Conservation (phyloP, 2,797 vertebrate genomes). For the Merluccius polli region DNA sequence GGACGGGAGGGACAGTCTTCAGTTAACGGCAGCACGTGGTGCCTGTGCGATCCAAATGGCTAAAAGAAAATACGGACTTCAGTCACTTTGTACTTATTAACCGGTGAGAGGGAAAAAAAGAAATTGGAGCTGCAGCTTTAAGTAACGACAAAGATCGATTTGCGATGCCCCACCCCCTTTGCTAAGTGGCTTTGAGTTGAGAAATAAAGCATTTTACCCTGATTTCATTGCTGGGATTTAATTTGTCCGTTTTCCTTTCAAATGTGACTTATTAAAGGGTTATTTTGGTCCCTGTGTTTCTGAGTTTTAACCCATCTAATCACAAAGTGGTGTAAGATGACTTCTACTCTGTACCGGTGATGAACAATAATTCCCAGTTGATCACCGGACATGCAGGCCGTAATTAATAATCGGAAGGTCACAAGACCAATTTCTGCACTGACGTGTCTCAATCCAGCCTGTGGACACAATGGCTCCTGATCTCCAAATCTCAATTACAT, state of each 20-base stretch:
- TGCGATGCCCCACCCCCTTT: background rate
- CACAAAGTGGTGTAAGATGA: background rate
- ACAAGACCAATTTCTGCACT: background rate
- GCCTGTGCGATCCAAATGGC: slow-evolving; percentile 43
- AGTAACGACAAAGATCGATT: slow-evolving; percentile 46
- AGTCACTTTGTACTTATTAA: slow-evolving; percentile 57
- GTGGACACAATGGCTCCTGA: background rate
- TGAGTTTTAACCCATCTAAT: background rate
- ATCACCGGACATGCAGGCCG: background rate
- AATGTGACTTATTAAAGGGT: slow-evolving; percentile 1
- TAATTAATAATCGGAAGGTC: background rate
- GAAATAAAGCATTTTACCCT: slow-evolving; percentile 73
- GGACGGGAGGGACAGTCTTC: slow-evolving; percentile 28
- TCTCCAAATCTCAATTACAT: background rate
- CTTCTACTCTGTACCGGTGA: background rate
- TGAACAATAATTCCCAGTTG: background rate
- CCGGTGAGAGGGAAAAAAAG: slow-evolving; percentile 33
- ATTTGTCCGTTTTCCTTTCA: slow-evolving; percentile 29
- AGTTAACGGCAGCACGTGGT: slow-evolving; percentile 44
- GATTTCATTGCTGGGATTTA: slow-evolving; percentile 48
- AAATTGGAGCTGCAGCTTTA: slow-evolving; percentile 56
- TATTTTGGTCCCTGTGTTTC: background rate
- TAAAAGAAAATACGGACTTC: slow-evolving; percentile 57
- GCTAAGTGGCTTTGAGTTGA: slow-evolving; percentile 54
- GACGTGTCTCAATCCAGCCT: background rate